Evolutionary conservation across 2,113 vertebrate species (phyloP).

Genomic region (Seriola rivoliana): DNA sequence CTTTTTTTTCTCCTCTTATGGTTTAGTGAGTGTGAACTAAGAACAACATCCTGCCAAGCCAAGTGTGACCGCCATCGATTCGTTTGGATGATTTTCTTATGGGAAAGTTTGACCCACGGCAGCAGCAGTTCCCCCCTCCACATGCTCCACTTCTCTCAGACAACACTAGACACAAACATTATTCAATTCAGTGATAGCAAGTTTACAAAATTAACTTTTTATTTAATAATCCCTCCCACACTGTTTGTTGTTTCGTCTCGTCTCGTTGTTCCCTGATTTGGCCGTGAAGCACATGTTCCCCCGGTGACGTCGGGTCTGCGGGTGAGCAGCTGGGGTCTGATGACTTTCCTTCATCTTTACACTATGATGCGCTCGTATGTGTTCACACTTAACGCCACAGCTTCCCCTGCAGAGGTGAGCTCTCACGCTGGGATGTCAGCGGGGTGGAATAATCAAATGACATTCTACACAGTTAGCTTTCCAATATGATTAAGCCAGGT

Average conservation of each 20-base stretch:
- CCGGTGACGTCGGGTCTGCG: background rate
- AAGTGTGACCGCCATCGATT: background rate
- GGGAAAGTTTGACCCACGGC: background rate
- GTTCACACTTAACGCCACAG: background rate
- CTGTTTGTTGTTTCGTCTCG: too few relatives aligned
- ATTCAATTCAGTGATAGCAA: background rate
- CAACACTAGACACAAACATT: background rate
- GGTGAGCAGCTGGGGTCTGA: slow-evolving; percentile 23
- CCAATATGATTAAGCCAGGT: slow-evolving; percentile 62
- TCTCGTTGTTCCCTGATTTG: background rate
- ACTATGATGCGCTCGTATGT: background rate
- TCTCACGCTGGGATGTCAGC: slow-evolving; percentile 4
- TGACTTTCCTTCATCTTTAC: background rate
- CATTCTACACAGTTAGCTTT: slow-evolving; percentile 47
- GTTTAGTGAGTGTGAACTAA: too few relatives aligned
- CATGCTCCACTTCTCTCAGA: too few relatives aligned
- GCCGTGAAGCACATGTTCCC: background rate
- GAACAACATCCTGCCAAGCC: too few relatives aligned
- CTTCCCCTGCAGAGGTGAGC: slow-evolving; percentile 9
- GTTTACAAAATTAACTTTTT: too few relatives aligned
- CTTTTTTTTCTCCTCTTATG: background rate
- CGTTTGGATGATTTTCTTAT: background rate
- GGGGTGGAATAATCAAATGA: slow-evolving; percentile 68
- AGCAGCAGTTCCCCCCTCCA: background rate
- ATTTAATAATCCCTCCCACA: too few relatives aligned